phyloP scores from a whole-genome alignment of 2,797 vertebrate species.

The Coluber constrictor region DNA sequence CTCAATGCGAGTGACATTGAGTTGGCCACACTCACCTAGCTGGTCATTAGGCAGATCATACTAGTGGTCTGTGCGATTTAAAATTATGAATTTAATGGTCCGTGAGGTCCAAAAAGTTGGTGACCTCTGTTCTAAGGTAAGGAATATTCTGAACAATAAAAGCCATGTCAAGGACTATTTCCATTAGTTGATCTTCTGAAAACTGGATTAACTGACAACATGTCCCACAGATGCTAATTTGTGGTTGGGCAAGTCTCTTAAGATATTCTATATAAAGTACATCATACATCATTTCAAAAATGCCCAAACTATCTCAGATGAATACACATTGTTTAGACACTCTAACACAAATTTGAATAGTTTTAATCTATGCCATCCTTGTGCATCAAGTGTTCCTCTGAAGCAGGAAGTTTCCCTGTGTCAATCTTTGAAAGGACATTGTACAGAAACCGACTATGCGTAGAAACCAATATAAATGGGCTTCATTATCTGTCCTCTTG shows the following conservation, averaged over 20 bases:
- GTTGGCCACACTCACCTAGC: too few relatives aligned
- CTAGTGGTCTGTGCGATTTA: too few relatives aligned
- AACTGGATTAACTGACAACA: background rate
- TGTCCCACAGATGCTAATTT: background rate
- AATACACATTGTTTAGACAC: background rate
- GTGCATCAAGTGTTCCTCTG: background rate
- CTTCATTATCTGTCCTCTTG: background rate
- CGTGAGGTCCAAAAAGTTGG: too few relatives aligned
- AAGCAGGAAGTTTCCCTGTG: background rate
- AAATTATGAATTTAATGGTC: too few relatives aligned
- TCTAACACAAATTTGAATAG: background rate
- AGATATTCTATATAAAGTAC: background rate
- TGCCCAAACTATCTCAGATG: background rate
- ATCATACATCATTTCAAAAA: background rate
- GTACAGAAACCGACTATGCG: background rate
- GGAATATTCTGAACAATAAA: background rate
- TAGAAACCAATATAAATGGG: background rate
- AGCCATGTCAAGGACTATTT: background rate
- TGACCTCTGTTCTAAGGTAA: too few relatives aligned
- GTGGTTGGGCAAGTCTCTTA: background rate
- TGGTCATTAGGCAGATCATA: too few relatives aligned
- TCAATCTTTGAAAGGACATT: background rate
- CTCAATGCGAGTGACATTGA: too few relatives aligned
- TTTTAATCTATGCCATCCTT: background rate
- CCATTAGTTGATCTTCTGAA: background rate